A percentile compares a stretch with the other conserved stretches of the same genome.
These are phyloP conservation scores for Campoplex nolae DNA, from an alignment of 2,888 invertebrate species.

Conservation along the genomic window DNA sequence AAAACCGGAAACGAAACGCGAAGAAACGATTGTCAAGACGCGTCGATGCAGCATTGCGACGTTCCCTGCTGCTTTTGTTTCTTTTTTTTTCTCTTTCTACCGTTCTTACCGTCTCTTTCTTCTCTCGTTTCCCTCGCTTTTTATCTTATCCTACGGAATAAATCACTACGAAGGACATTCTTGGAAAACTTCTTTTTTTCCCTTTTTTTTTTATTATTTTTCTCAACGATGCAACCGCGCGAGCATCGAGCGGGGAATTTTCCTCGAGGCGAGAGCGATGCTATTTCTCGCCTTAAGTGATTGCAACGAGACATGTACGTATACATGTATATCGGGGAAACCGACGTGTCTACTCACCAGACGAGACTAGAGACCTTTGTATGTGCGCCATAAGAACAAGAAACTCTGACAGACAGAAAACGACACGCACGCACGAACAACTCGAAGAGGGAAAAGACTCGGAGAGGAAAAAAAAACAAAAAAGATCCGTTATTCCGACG, in stretches of 20 bases:
- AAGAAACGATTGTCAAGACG: slow-evolving; percentile 44
- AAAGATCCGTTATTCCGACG: slow-evolving; percentile 70
- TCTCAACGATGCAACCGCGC: not conserved
- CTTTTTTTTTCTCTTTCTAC: not conserved
- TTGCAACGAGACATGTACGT: slow-evolving; percentile 1
- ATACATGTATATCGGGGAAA: not conserved
- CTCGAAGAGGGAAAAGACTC: slow-evolving; percentile 19
- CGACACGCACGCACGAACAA: slow-evolving; percentile 44
- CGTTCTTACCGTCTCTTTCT: slow-evolving; percentile 17
- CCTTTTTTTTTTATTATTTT: not conserved
- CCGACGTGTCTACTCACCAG: slow-evolving; percentile 19
- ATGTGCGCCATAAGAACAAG: slow-evolving; percentile 38
- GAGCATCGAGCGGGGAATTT: slow-evolving; percentile 21
- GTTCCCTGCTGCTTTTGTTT: not conserved
- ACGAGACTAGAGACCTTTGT: slow-evolving; percentile 48
- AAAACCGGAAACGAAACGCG: not conserved
- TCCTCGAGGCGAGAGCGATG: slow-evolving; percentile 31
- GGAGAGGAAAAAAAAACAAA: slow-evolving; percentile 35
- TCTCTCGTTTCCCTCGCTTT: not conserved
- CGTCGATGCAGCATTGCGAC: slow-evolving; percentile 31
- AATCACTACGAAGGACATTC: slow-evolving; percentile 31
- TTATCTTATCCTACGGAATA: slow-evolving; percentile 36
- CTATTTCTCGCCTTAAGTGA: slow-evolving; percentile 42
- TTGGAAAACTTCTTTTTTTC: slow-evolving; percentile 32
- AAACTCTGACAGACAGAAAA: slow-evolving; percentile 55